Evolutionary conservation across 2,113 vertebrate genomes (phyloP).

Genomic region (Balaeniceps rex): DNA sequence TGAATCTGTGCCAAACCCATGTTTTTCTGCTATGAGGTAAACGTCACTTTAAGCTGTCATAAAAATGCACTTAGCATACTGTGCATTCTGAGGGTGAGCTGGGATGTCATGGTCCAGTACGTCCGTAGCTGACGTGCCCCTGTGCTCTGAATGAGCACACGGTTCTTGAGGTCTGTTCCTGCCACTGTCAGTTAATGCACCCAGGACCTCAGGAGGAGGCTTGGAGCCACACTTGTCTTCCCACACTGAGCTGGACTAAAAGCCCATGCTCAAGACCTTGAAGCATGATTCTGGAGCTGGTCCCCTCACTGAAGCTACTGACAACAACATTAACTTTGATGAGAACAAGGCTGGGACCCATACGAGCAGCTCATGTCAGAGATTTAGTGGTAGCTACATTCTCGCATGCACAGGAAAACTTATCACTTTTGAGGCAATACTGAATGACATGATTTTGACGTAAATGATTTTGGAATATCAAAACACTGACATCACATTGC

Average conservation of each 20-base stretch:
- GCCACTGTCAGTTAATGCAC: not conserved
- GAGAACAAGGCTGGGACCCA: not conserved
- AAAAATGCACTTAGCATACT: not conserved
- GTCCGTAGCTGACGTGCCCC: not conserved
- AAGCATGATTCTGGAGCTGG: not conserved
- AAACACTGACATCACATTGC: not conserved
- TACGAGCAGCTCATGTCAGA: not conserved
- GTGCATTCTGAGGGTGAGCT: not conserved
- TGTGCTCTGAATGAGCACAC: not conserved
- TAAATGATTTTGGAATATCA: constrained; percentile 14
- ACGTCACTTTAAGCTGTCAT: not conserved
- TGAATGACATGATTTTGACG: not conserved
- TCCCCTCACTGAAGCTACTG: not conserved
- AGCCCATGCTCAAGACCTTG: not conserved
- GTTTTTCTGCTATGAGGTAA: not conserved
- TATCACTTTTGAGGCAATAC: not conserved
- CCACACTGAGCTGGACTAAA: not conserved
- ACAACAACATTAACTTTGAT: not conserved
- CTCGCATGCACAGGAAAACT: not conserved
- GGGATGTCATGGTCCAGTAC: not conserved
- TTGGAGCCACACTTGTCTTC: not conserved
- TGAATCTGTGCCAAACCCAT: not conserved
- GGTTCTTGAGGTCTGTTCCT: not conserved
- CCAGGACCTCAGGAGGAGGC: not conserved
- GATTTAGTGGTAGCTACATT: not conserved